Evolutionary conservation across 1,140 invertebrate species (phyloP), one percentile per base, ranked within the genome.

Genomic region (Drosophila seguyi): DNA sequence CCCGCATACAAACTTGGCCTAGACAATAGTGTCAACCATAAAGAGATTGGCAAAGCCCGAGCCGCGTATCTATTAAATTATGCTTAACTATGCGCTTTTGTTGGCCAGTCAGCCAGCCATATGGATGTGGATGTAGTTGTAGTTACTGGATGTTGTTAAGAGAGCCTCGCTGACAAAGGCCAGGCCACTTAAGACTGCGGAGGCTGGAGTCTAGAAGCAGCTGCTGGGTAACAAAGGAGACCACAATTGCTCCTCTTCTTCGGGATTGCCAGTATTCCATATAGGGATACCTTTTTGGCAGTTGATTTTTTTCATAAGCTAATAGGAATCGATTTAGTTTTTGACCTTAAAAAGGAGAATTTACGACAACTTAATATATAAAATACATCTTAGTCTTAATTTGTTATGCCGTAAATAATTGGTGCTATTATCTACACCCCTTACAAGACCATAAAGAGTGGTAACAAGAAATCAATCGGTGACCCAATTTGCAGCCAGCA

Each of bases 21-120:
- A 90, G 85, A 90, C 85, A 90, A 90, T 90, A 85, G 74, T 90
- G 85, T 90, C 85, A 90, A 90, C 85, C 85, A 87, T 87, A 87
- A 88, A 88, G 79, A 66, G 78, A 84, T 66, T 63, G 76, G 13
- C 79, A 71, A 76, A 80, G 63, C 67, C 75, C 73, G 20, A 76
- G 68, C 62, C 62, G 85, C 74, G 81, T 90, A 90, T 90, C 85
- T 90, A 90, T 90, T 90, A 90, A 90, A 90, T 90, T 90, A 90
- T 81, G 85, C 85, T 90, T 90, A 90, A 90, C 85, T 90, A 90
- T 90, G 81, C 75, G 69, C 86, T 42, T 88, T 90, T 90, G 85
- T 90, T 90, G 55, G 41, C 29, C 65, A 75, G 55, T 83, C 69
- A 29, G 45, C 47, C 4, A 44, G 38, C 47, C 16, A 65, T 53